These are phyloP conservation scores for Pandion haliaetus DNA, from an alignment of 2,113 vertebrate genomes.

Conservation along the genomic window DNA sequence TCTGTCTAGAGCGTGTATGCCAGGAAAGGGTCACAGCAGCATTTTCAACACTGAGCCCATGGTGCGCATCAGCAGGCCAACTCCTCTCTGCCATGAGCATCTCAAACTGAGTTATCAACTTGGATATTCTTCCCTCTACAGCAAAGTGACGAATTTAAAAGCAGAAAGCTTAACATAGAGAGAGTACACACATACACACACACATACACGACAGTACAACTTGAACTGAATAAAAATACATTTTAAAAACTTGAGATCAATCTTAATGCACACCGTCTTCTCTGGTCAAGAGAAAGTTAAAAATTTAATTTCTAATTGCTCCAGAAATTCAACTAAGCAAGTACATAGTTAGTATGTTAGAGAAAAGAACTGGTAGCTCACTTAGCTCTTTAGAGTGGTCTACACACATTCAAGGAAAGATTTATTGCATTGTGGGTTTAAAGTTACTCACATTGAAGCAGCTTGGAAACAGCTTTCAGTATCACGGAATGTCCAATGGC, in stretches of 20 bases:
- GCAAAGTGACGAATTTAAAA: background rate
- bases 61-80: background rate
- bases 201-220: background rate
- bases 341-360: background rate
- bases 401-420: background rate
- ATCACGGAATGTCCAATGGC: background rate
- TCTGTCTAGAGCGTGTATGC: background rate
- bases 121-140: background rate
- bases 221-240: background rate
- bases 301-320: background rate
- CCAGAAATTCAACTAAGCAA: background rate
- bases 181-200: accelerated
- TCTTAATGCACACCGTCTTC: background rate
- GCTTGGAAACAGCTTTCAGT: background rate
- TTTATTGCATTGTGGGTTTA: background rate
- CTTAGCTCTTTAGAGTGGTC: background rate
- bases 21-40: background rate
- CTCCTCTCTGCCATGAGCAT: background rate
- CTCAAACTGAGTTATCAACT: background rate
- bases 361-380: background rate
- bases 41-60: background rate
- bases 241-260: background rate
- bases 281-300: background rate
- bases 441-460: background rate
- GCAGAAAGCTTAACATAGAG: background rate